Evolutionary conservation across 2,113 vertebrate species (phyloP).

Genomic region (Laticauda laticaudata): DNA sequence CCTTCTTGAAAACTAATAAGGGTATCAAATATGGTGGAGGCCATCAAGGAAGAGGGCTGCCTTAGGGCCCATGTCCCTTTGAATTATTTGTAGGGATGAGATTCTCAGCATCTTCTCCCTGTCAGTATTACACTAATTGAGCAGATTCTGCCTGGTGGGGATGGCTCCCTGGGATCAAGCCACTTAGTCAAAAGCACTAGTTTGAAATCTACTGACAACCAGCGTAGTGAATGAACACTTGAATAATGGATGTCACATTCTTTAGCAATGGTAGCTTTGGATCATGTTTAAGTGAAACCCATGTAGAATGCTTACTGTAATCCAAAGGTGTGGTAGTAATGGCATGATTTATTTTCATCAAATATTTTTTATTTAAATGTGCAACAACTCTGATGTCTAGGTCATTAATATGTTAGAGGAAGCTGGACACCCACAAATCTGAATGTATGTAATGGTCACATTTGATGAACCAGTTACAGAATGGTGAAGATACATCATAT

Average conservation of each 20-base stretch:
- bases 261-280: background rate
- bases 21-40: background rate
- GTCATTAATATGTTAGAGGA: background rate
- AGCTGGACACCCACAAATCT: background rate
- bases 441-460: background rate
- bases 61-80: background rate
- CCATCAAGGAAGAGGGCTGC: background rate
- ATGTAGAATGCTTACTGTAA: background rate
- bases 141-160: background rate
- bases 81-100: background rate
- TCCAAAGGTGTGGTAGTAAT: background rate
- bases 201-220: background rate
- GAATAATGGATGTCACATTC: background rate
- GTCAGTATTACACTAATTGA: background rate
- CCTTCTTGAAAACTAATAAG: background rate
- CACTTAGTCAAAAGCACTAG: background rate
- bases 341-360: background rate
- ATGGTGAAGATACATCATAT: background rate
- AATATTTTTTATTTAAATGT: background rate
- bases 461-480: background rate
- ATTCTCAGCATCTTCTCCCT: background rate
- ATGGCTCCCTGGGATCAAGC: background rate
- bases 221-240: background rate
- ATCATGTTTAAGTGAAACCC: background rate
- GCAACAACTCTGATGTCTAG: background rate